These are phyloP conservation scores for Musca vetustissima DNA, from an alignment of 1,140 invertebrate genomes.

Conservation along the genomic window DNA sequence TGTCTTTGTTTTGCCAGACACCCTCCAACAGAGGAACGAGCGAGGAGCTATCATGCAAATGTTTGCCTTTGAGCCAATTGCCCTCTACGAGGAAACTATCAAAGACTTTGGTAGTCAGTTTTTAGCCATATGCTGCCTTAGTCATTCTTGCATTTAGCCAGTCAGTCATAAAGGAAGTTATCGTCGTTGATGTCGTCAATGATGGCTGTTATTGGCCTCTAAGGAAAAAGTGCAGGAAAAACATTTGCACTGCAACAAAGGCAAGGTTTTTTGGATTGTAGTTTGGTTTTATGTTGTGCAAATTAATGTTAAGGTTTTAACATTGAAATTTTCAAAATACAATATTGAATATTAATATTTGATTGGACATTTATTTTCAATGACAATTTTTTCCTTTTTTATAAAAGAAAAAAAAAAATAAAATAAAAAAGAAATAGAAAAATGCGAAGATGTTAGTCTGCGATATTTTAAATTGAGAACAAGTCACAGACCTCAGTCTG, in stretches of 20 bases:
- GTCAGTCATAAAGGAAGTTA: conserved; percentile 15
- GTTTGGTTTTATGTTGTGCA: too few species aligned
- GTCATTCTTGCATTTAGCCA: too few species aligned
- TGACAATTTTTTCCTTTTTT: too few species aligned
- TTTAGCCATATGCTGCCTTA: neutral
- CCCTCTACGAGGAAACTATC: neutral
- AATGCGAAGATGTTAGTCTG: too few species aligned
- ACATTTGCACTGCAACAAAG: conserved; percentile 5
- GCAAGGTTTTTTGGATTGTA: conserved; percentile 1
- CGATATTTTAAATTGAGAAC: too few species aligned
- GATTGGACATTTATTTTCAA: too few species aligned
- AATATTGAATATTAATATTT: neutral
- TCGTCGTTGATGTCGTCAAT: too few species aligned
- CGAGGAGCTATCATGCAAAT: conserved; percentile 23
- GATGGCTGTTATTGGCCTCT: neutral
- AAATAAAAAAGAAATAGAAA: too few species aligned
- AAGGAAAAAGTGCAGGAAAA: conserved; percentile 12
- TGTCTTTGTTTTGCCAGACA: conserved; percentile 3
- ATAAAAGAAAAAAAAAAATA: too few species aligned
- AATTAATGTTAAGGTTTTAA: conserved; percentile 13
- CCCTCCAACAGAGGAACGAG: neutral
- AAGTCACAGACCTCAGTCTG: too few species aligned
- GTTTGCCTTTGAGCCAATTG: neutral
- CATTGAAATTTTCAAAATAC: conserved; percentile 9
- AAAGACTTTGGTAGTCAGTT: neutral